A percentile compares a stretch with the other conserved stretches of the same genome.
phyloP scores from a whole-genome alignment of 2,113 vertebrate genomes.

The Willisornis vidua region DNA sequence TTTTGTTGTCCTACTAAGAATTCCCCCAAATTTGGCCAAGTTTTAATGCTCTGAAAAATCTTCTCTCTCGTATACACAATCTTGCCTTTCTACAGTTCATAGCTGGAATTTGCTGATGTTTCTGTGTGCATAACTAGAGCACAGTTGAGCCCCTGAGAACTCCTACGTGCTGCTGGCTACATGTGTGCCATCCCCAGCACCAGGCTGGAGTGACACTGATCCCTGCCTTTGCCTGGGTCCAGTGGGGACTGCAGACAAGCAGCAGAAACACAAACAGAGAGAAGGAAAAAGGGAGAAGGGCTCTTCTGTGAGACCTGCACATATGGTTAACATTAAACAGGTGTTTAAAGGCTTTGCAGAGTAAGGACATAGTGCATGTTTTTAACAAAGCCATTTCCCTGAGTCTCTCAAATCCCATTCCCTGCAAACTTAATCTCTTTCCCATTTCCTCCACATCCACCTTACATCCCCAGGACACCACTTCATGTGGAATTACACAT shows the following conservation, averaged over 20 bases:
- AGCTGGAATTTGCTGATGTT: not conserved
- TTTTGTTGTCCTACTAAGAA: not conserved
- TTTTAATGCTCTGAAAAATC: not conserved
- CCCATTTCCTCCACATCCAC: not conserved
- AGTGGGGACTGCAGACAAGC: not conserved
- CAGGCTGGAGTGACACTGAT: not conserved
- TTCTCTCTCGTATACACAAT: rapidly evolving
- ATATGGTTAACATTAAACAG: not conserved
- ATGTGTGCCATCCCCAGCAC: not conserved
- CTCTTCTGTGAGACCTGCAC: not conserved
- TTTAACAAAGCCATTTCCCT: not conserved
- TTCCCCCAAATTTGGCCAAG: not conserved
- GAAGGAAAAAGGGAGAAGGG: not conserved
- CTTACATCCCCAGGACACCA: not conserved
- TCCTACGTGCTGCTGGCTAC: rapidly evolving
- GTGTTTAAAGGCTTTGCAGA: not conserved
- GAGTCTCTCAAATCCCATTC: not conserved
- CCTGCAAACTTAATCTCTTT: not conserved
- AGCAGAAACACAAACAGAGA: not conserved
- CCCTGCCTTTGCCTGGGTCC: not conserved
- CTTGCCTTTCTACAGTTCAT: not conserved
- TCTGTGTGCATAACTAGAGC: not conserved
- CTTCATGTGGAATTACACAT: not conserved
- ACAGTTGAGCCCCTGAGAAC: not conserved
- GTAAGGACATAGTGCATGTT: not conserved